Conservation (phyloP, 2,888 invertebrate genomes). For the Eulithis prunata region DNA sequence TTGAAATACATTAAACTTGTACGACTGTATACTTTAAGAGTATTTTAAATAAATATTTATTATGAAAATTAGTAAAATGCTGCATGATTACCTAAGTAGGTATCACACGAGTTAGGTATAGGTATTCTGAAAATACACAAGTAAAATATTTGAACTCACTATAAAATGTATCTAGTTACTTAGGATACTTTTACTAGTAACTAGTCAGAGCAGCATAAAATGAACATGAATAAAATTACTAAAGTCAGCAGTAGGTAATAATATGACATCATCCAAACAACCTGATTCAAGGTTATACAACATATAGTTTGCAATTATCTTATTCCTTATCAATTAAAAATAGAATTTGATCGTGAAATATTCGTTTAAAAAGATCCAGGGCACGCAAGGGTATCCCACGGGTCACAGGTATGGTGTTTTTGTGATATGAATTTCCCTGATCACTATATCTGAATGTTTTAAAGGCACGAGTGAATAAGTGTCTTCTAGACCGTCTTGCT, state of each 20-base stretch:
- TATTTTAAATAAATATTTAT: no score
- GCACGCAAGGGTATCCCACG: no score
- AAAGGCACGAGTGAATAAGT: no score
- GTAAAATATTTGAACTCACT: background rate
- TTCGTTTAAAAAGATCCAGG: background rate
- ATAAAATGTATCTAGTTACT: background rate
- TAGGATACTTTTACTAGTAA: constrained; percentile 6
- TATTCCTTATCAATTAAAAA: background rate
- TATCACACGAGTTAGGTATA: no score
- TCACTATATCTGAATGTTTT: no score
- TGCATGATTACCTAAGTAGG: no score
- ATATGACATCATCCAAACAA: constrained; percentile 57
- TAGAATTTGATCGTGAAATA: background rate
- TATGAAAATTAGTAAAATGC: no score
- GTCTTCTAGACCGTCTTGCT: no score
- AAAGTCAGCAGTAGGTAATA: constrained; percentile 30
- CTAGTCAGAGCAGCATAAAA: constrained; percentile 12
- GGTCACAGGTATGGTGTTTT: background rate
- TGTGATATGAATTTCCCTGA: background rate
- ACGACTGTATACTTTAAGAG: no score
- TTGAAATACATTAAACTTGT: no score
- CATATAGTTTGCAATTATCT: constrained; percentile 9
- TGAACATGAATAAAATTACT: constrained; percentile 16
- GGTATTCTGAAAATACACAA: background rate
- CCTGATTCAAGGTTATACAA: constrained; percentile 48